Evolutionary conservation across 2,797 vertebrate genomes (phyloP).

Genomic region (Lutjanus argentimaculatus): DNA sequence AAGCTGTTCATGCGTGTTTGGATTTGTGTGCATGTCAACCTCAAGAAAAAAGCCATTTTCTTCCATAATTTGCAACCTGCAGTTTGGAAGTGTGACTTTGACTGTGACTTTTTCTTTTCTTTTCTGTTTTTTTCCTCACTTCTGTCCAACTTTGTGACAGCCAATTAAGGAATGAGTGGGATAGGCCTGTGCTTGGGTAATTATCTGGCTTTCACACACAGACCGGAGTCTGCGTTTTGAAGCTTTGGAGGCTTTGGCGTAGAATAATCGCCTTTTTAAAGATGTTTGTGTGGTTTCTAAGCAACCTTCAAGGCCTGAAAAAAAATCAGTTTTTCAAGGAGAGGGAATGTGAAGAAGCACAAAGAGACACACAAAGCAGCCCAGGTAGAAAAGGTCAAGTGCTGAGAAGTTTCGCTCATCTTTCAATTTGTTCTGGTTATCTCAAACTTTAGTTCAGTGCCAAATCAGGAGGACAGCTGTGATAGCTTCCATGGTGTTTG

Average conservation of each 20-base stretch:
- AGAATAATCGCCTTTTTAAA: conserved; percentile 75
- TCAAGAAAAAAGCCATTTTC: not conserved
- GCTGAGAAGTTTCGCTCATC: conserved; percentile 11
- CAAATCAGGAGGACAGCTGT: conserved; percentile 11
- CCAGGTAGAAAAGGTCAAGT: conserved; percentile 61
- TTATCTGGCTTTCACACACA: conserved; percentile 77
- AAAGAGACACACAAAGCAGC: conserved; percentile 44
- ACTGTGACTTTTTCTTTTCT: conserved; percentile 38
- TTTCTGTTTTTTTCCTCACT: conserved; percentile 6
- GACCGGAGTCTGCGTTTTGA: conserved; percentile 57
- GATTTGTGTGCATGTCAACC: not conserved
- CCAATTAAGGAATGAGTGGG: conserved; percentile 73
- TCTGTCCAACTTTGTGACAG: conserved; percentile 68
- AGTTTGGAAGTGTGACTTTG: conserved; percentile 53
- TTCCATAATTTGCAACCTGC: conserved; percentile 46
- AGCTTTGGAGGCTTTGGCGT: conserved; percentile 63
- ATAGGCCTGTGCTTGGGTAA: conserved; percentile 67
- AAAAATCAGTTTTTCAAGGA: conserved; percentile 38
- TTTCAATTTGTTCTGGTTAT: conserved; percentile 17
- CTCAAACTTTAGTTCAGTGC: conserved; percentile 25
- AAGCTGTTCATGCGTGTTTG: not conserved
- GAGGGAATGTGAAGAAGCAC: conserved; percentile 46
- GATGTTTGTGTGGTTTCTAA: conserved; percentile 74
- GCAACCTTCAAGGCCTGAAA: conserved; percentile 65
- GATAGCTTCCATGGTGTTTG: conserved; percentile 22